Base-by-base conservation (phyloP, 2,888 invertebrate genomes). In the Lottia gigantea region DNA sequence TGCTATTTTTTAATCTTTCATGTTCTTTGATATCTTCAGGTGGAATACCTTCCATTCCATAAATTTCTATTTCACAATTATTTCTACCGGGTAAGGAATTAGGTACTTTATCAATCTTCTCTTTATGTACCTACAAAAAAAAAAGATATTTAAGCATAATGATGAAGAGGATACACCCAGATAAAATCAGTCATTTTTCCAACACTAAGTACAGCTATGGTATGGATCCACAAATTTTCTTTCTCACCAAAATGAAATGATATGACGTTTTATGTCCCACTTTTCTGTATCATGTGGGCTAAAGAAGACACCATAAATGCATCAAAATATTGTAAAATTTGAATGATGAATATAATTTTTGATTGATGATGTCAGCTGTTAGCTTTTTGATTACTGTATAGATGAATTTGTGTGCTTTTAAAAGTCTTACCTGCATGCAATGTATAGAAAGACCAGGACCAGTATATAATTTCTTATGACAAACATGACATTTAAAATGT, bases 11-110 rank as follows among this genome's bases (percentile, higher is more conserved):
- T 88, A 95, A 94, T 83, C 93, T 92, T 90, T 98, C 97, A 90
- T 98, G 98, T 87, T 96, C 96, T 88, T 94, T 94, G 76, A 97
- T 89, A 91, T 98, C 98, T 83, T 95, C 95, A 70, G 95, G 93
- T 46, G 99, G 99, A 86, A 99, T 98, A 82, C 99, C 99, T 92
- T 99, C 98, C 98, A 99, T 99, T 80, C 99, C 99, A 91, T 99
- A 99, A 87, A 99, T 98, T 92, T 99, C 99, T 89, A 99, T 95
- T 91, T 98, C 98, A 88, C 97, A 97, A 91, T 97, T 97, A 87
- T 96, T 96, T 88, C 98, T 93, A 90, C 96, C 96, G 84, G 98
- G 97, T 88, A 98, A 91, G 76, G 98, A 96, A 91, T 98, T 98
- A 81, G 99, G 99, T 88, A 99, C 98, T 92, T 98, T 98, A 90